Evolutionary conservation across 2,888 invertebrate genomes (phyloP).

Genomic region (Heteromurus nitidus): DNA sequence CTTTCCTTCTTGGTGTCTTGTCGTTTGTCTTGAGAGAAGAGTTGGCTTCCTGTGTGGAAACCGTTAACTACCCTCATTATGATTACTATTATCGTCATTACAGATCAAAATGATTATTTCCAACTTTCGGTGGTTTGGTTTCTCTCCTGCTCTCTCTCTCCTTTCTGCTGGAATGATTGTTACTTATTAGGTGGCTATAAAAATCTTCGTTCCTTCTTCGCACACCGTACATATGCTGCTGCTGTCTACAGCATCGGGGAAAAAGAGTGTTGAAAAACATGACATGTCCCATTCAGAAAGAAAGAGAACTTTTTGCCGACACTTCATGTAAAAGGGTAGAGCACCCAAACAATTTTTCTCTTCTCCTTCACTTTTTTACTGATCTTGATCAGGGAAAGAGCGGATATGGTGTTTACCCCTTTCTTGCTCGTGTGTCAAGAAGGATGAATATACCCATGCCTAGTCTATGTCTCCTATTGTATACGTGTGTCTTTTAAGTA

Average conservation of each 20-base stretch:
- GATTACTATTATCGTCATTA: conserved; percentile 50
- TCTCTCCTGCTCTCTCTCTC: no score
- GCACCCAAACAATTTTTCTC: conserved; percentile 19
- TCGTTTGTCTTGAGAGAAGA: conserved; percentile 27
- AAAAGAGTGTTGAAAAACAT: conserved; percentile 50
- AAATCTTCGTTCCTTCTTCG: conserved; percentile 13
- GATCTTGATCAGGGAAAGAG: conserved; percentile 28
- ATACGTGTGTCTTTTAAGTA: conserved; percentile 36
- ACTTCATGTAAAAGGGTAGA: conserved; percentile 19
- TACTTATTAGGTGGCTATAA: conserved; percentile 50
- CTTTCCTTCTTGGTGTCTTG: conserved; percentile 9
- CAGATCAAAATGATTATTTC: conserved; percentile 48
- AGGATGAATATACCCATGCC: no score
- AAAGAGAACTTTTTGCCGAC: not conserved
- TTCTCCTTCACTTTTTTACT: not conserved
- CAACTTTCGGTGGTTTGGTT: conserved; percentile 34
- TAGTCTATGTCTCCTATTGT: no score
- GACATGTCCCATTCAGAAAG: conserved; percentile 44
- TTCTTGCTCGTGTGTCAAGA: conserved; percentile 23
- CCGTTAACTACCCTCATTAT: conserved; percentile 50
- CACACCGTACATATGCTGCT: conserved; percentile 47
- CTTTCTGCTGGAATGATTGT: conserved; percentile 22
- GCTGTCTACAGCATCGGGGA: not conserved
- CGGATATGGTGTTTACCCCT: conserved; percentile 49
- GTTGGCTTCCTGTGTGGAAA: conserved; percentile 41